Evolutionary conservation across 2,113 vertebrate species (phyloP).

Genomic region (Anas platyrhynchos): DNA sequence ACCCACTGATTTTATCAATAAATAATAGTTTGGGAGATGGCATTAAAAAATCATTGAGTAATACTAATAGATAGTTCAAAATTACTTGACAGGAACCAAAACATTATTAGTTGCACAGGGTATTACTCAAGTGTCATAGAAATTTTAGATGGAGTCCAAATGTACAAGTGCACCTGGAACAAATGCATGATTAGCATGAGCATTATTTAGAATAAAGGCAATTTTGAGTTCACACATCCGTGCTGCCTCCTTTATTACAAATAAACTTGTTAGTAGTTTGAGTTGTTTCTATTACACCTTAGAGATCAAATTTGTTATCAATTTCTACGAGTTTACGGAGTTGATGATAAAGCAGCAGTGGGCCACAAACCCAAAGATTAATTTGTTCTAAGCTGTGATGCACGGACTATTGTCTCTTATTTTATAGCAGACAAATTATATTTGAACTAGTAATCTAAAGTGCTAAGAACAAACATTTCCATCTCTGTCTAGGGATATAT

Average conservation of each 20-base stretch:
- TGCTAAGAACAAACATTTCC: slow-evolving; percentile 62
- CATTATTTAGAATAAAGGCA: slow-evolving; percentile 11
- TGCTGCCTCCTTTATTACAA: neutral
- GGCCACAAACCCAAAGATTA: slow-evolving; percentile 53
- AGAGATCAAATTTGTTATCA: slow-evolving; percentile 56
- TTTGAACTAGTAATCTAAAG: slow-evolving; percentile 57
- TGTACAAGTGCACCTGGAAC: neutral
- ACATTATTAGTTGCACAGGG: neutral
- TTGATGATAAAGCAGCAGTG: slow-evolving; percentile 44
- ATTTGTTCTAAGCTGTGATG: slow-evolving; percentile 24
- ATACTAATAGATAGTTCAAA: neutral
- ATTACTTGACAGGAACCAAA: neutral
- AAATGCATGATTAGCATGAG: neutral
- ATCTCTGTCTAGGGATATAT: slow-evolving; percentile 56
- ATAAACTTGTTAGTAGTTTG: slow-evolving; percentile 2
- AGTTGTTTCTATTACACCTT: slow-evolving; percentile 19
- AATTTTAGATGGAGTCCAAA: neutral
- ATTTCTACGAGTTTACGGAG: neutral
- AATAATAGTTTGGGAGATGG: neutral
- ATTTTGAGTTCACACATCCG: neutral
- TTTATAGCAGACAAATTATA: slow-evolving; percentile 54
- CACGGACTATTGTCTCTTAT: slow-evolving; percentile 34
- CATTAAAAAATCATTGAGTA: neutral
- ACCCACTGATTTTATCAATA: neutral
- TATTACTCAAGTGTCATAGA: neutral